phyloP scores from a whole-genome alignment of 1,140 invertebrate genomes.

The Ylistrum balloti region DNA sequence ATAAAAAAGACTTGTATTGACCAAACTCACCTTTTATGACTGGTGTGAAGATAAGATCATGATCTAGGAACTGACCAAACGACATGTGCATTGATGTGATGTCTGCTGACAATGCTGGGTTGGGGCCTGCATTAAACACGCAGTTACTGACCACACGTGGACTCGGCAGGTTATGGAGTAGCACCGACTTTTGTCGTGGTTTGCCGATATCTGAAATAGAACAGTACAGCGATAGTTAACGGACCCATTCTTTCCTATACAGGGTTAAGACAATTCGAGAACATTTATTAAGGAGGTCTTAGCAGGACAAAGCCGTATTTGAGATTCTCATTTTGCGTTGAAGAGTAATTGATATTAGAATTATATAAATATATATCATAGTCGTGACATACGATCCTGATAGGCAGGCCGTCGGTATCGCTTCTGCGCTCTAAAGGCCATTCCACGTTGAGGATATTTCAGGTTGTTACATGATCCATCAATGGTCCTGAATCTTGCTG shows the following conservation, averaged over 20 bases:
- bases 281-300: too few species aligned
- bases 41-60: slow-evolving; percentile 59
- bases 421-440: slow-evolving; percentile 28
- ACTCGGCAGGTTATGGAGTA: slow-evolving; percentile 41
- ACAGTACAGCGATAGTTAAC: too few species aligned
- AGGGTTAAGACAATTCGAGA: too few species aligned
- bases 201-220: not conserved
- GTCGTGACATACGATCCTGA: slow-evolving; percentile 68
- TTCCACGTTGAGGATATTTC: slow-evolving; percentile 88
- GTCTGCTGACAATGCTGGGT: slow-evolving; percentile 31
- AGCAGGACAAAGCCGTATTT: too few species aligned
- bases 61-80: slow-evolving; percentile 62
- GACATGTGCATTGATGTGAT: slow-evolving; percentile 57
- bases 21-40: slow-evolving; percentile 51
- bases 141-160: slow-evolving; percentile 58
- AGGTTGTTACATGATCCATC: slow-evolving; percentile 96
- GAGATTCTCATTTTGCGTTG: too few species aligned
- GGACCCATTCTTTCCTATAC: too few species aligned
- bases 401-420: not conserved
- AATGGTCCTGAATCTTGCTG: slow-evolving; percentile 73
- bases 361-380: not conserved
- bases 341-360: too few species aligned
- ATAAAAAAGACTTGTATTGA: too few species aligned
- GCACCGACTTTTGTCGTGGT: not conserved
- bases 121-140: slow-evolving; percentile 30